Evolutionary conservation across 2,888 invertebrate genomes (phyloP), one percentile per base, ranked within the genome.

Genomic region (Muschampia plurimacula): DNA sequence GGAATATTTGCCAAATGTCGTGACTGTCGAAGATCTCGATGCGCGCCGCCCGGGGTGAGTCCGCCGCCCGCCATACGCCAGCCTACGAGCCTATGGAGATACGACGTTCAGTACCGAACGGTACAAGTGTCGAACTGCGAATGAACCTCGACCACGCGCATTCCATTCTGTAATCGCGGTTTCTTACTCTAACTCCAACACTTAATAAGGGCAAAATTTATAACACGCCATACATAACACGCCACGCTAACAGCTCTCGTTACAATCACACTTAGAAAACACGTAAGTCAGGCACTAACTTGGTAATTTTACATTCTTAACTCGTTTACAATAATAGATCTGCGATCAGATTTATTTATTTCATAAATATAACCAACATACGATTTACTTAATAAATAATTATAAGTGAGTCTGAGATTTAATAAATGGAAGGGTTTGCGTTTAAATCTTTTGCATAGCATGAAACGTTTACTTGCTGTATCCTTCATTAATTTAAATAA

Each of bases 1-100:
- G 85, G 88, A 92, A 93, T 92, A 92, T 92, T 93, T 90, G 91
- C 93, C 90, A 92, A 92, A 90, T 88, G 93, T 94, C 93, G 93
- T 94, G 93, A 94, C 93, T 88, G 89, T 83, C 89, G 89, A 89
- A 84, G 90, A 93, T 93, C 93, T 92, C 91, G 93, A 93, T 93
- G 89, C 89, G 89, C 89, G 89, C 91, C 88, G 90, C 92, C 92
- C 86, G 89, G 89, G 90, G 91, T 89, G 91, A 90, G 87, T 88
- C 85, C 79, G 85, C 86, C 81, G 84, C 84, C 84, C 79, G 83
- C 80, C 32, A 32, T 28, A 9, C 57, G 57, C 57, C 82, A 79
- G 81, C 82, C 85, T 89, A n/a, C n/a, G n/a, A n/a, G n/a, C n/a
- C 90, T 91, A 91, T 91, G 91, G 86, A 89, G 90, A 91, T 93